Evolutionary conservation across 2,797 vertebrate species (phyloP).

Genomic region (Gobio occitaniae): DNA sequence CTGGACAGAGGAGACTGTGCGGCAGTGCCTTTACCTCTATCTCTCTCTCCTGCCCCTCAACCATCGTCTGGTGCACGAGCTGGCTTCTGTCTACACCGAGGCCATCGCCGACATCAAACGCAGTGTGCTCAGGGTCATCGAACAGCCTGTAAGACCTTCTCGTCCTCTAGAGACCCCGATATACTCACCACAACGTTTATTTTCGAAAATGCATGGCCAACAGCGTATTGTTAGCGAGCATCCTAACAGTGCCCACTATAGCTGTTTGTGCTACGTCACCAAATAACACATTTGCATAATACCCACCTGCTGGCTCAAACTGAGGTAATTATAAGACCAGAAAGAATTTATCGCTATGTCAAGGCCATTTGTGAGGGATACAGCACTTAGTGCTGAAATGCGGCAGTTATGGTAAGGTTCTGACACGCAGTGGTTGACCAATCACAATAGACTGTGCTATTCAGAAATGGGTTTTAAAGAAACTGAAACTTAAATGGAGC

Average conservation of each 20-base stretch:
- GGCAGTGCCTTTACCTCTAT: constrained; percentile 95
- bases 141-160: constrained; percentile 85
- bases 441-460: too few species aligned
- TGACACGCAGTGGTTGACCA: too few species aligned
- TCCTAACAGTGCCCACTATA: neutral
- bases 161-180: neutral
- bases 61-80: constrained; percentile 92
- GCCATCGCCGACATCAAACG: constrained; percentile 97
- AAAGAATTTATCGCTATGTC: neutral
- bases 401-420: too few species aligned
- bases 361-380: neutral
- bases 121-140: constrained; percentile 91
- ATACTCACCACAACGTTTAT: neutral
- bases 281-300: neutral
- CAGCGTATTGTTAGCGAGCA: neutral
- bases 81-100: constrained; percentile 94
- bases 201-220: neutral
- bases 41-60: constrained; percentile 92
- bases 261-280: neutral
- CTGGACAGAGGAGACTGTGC: constrained; percentile 94
- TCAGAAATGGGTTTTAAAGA: too few species aligned
- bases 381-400: too few species aligned
- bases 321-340: neutral
- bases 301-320: neutral
- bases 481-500: too few species aligned